Conservation (phyloP, 2,888 invertebrate genomes). For the Andrena bicolor region DNA sequence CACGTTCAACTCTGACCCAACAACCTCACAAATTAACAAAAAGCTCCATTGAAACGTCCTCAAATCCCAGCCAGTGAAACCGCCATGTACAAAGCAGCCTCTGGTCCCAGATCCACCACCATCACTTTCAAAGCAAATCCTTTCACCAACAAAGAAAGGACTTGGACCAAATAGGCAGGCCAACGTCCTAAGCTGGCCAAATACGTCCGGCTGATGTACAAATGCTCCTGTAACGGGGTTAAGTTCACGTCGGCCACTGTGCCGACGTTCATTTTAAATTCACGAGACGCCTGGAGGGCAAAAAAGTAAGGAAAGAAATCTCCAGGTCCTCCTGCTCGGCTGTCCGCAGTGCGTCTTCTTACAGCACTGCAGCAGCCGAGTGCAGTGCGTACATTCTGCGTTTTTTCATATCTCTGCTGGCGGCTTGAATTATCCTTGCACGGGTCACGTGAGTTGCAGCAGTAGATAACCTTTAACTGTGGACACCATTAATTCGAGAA, state of each 20-base stretch:
- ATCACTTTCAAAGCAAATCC: background rate
- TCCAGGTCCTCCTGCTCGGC: background rate
- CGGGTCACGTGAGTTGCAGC: background rate
- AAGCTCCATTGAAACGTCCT: background rate
- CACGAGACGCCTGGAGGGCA: background rate
- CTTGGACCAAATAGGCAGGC: conserved; percentile 18
- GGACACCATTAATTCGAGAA: background rate
- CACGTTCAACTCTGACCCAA: background rate
- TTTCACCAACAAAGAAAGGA: background rate
- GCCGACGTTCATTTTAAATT: conserved; percentile 28
- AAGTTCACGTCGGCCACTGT: background rate
- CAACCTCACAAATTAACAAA: background rate
- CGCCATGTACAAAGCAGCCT: background rate
- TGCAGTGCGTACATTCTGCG: background rate
- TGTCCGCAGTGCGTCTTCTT: conserved; percentile 23
- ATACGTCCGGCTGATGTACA: background rate
- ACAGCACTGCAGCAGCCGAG: background rate
- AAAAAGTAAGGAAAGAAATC: background rate
- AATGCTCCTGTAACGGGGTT: conserved; percentile 10
- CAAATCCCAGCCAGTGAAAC: background rate
- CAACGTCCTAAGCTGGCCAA: conserved; percentile 6
- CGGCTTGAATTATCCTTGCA: conserved; percentile 6
- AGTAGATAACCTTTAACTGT: background rate
- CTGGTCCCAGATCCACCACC: no score
- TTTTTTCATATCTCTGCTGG: background rate